Percentiles rank a stretch among this genome's conserved stretches.
These are phyloP conservation scores for Solenopsis invicta DNA, from an alignment of 1,140 invertebrate genomes.

Conservation along the genomic window DNA sequence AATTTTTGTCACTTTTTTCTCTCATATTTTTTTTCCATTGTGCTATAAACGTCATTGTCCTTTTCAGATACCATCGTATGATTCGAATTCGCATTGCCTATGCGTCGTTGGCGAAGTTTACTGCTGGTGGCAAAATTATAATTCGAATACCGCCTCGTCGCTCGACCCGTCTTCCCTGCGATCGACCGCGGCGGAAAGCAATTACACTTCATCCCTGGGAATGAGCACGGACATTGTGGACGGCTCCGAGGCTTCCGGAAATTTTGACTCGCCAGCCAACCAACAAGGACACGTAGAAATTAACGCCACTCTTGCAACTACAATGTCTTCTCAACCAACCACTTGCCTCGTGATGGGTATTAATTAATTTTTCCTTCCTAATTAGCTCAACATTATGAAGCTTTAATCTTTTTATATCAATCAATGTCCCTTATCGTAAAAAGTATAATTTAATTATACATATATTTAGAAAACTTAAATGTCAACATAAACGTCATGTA, in stretches of 20 bases:
- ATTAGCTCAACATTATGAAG: not conserved
- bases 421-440: not conserved
- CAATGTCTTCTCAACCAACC: constrained; percentile 65
- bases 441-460: not conserved
- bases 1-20: not conserved
- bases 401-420: constrained; percentile 2
- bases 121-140: constrained; percentile 91
- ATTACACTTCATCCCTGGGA: constrained; percentile 71
- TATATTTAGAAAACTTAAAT: not conserved
- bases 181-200: constrained; percentile 77
- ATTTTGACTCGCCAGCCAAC: constrained; percentile 66
- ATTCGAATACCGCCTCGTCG: constrained; percentile 78
- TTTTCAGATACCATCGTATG: constrained; percentile 84
- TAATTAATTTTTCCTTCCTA: constrained; percentile 8
- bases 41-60: not conserved
- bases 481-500: not conserved
- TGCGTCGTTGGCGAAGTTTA: constrained; percentile 92
- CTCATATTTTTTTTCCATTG: not conserved
- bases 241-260: constrained; percentile 77
- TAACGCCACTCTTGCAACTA: constrained; percentile 68
- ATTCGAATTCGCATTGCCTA: constrained; percentile 90
- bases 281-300: constrained; percentile 69
- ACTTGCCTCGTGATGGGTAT: constrained; percentile 84
- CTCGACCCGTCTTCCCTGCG: constrained; percentile 79
- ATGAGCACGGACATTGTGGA: constrained; percentile 66